These are phyloP conservation scores for Gnathochromis pfefferi DNA, from an alignment of 2,113 vertebrate species.

Conservation along the genomic window DNA sequence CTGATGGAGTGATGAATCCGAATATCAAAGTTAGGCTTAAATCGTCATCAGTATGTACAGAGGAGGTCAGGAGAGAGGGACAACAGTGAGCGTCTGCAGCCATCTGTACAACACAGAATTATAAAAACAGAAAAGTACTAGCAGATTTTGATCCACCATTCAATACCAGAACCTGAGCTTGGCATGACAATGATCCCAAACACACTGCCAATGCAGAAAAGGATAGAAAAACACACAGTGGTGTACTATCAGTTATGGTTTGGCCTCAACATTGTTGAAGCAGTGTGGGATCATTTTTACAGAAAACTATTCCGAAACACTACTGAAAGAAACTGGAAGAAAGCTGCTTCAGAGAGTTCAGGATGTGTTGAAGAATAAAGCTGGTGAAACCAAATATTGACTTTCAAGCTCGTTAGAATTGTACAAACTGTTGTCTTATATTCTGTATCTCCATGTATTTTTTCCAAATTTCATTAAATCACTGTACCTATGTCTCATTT, in stretches of 20 bases:
- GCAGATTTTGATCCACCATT: neutral
- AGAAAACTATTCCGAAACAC: neutral
- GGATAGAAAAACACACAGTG: neutral
- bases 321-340: neutral
- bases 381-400: neutral
- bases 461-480: neutral
- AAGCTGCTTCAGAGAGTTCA: neutral
- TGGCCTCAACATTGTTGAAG: neutral
- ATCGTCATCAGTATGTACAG: neutral
- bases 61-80: neutral
- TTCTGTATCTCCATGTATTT: neutral
- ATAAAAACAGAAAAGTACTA: neutral
- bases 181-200: neutral
- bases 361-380: neutral
- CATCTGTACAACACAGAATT: neutral
- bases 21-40: neutral
- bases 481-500: neutral
- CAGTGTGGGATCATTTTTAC: neutral
- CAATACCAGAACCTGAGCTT: neutral
- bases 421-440: neutral
- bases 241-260: neutral
- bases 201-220: neutral
- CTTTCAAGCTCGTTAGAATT: neutral
- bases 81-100: neutral
- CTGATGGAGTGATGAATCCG: neutral